Conservation (phyloP, 2,797 vertebrate species). For the Steatocranus sp. region DNA sequence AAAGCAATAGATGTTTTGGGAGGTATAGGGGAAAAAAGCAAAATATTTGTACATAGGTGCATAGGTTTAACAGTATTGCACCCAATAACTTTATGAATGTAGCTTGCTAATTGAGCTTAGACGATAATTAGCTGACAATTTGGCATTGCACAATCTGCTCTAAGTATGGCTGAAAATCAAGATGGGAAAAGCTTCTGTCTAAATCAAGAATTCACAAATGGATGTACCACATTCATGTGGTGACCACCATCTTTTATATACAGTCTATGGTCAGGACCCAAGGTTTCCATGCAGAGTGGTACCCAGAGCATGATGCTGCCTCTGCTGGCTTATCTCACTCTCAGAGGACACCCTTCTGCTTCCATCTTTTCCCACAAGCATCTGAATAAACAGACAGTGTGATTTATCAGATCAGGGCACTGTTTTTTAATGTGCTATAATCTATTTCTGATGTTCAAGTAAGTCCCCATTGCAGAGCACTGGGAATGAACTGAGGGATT, state of each 20-base stretch:
- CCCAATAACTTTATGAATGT: not conserved
- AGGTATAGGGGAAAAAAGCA: too few species aligned
- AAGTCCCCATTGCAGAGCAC: not conserved
- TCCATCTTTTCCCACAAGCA: not conserved
- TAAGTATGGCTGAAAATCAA: not conserved
- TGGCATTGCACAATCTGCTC: not conserved
- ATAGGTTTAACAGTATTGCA: not conserved
- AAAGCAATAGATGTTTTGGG: not conserved
- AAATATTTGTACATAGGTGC: too few species aligned
- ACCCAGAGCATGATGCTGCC: not conserved
- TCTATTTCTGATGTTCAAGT: not conserved
- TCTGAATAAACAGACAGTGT: not conserved
- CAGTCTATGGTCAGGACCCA: not conserved
- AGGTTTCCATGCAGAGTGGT: not conserved
- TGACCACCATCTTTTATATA: not conserved
- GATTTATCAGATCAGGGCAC: not conserved
- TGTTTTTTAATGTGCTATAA: not conserved
- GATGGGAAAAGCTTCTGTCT: not conserved
- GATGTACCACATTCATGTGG: not conserved
- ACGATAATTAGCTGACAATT: not conserved
- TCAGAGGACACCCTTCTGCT: not conserved
- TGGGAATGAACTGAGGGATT: not conserved
- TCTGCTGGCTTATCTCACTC: not conserved
- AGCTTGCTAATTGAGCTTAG: not conserved
- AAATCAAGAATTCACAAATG: not conserved